Base-by-base conservation (phyloP, 2,797 vertebrate species). In the Salmo trutta region DNA sequence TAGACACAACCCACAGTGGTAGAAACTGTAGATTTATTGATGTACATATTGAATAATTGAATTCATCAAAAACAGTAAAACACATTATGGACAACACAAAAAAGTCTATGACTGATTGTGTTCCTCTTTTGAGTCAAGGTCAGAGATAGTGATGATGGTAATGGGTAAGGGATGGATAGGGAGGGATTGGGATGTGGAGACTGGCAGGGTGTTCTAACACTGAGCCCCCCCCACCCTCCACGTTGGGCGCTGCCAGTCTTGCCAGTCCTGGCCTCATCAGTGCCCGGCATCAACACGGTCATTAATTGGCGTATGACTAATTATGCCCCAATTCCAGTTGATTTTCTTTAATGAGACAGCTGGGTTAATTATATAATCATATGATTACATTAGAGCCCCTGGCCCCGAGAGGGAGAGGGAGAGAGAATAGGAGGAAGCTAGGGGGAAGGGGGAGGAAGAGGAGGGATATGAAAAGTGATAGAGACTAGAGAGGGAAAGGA, bases 361-460 rank as follows among this genome's bases (percentile, higher is more conserved):
- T 95, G 95, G 94, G 95, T 95, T 96, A 96, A 96, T 96, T 96
- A 96, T 95, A 94, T 96, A 96, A 96, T 96, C 93, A 92, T 93
- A 95, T 95, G 94, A 96, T 96, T 96, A 93, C 93, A 95, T 96
- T 96, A 96, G 93, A 93, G 93, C 89, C 92, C 88, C 94, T 91
- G 93, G 91, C 91, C 94, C 93, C 84, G 27, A 36, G 31, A 79
- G 76, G 53, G 52, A 36, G 71, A 62, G 51, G 47, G 47, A 24
- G 62, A 16, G 33, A 72, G 24, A 64, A 14, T 24, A 10, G 29
- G 5, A 5, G 17, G 29, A 53, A 29, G 6, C 59, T 36, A 52
- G 65, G 29, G 17, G 68, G 8, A 21, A 71, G 17, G 62, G 53
- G 3, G 5, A 36, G 17, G 21, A 31, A 29, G 17, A 59, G 33